Conservation (phyloP, 2,888 invertebrate species). For the Dolomedes plantarius region DNA sequence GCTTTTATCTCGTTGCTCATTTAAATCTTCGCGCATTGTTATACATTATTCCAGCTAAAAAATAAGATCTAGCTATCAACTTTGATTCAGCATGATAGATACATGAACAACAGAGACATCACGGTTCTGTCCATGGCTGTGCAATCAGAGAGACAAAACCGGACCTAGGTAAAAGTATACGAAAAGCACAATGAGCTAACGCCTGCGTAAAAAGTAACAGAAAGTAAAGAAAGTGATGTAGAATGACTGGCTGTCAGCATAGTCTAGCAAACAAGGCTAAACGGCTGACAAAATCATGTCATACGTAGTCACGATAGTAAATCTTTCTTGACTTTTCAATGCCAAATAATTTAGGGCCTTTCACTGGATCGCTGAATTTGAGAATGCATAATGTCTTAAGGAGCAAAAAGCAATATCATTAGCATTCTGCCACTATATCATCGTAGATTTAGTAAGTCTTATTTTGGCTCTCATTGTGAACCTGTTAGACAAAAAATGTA, state of each 20-base stretch:
- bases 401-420: not conserved
- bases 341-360: not conserved
- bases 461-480: too few species aligned
- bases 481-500: too few species aligned
- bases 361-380: too few species aligned
- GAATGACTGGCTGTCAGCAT: conserved; percentile 1
- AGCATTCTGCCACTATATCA: not conserved
- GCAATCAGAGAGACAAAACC: not conserved
- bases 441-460: not conserved
- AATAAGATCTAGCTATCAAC: too few species aligned
- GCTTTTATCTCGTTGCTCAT: too few species aligned
- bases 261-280: not conserved
- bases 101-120: not conserved
- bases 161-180: not conserved
- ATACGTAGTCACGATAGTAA: not conserved
- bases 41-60: too few species aligned
- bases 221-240: not conserved
- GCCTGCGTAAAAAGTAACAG: too few species aligned
- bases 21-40: too few species aligned
- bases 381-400: not conserved
- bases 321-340: conserved; percentile 11
- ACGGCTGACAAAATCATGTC: not conserved
- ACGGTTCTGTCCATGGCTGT: not conserved
- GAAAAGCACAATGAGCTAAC: too few species aligned
- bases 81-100: too few species aligned